Evolutionary conservation across 2,797 vertebrate genomes (phyloP).

Genomic region (Eospalax fontanierii): DNA sequence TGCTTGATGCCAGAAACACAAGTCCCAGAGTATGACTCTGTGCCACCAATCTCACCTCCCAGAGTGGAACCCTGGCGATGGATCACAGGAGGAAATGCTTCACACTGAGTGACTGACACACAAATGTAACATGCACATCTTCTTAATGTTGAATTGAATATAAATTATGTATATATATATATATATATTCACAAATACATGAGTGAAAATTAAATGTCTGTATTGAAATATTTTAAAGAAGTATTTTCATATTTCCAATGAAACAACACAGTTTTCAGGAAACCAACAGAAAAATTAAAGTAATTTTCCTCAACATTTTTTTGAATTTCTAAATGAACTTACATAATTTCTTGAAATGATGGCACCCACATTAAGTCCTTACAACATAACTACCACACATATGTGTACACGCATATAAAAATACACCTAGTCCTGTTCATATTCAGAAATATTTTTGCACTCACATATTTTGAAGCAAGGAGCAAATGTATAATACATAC

Average conservation of each 20-base stretch:
- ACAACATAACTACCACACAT: neutral
- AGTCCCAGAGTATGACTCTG: too few species aligned
- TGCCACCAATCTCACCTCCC: too few species aligned
- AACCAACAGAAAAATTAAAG: constrained; percentile 33
- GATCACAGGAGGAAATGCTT: constrained; percentile 66
- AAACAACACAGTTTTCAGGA: constrained; percentile 64
- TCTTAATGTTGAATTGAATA: constrained; percentile 68
- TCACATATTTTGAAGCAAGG: constrained; percentile 31
- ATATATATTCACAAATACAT: constrained; percentile 63
- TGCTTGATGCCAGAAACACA: too few species aligned
- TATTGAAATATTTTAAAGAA: constrained; percentile 31
- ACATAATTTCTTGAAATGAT: constrained; percentile 58
- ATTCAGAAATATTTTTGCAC: constrained; percentile 53
- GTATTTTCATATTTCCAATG: constrained; percentile 74
- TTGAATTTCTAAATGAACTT: constrained; percentile 59
- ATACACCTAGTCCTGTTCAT: neutral
- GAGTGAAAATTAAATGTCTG: constrained; percentile 74
- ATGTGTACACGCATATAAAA: neutral
- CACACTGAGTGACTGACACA: constrained; percentile 64
- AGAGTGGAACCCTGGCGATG: too few species aligned
- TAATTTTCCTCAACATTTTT: constrained; percentile 28
- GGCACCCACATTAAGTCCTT: neutral
- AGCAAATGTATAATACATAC: neutral
- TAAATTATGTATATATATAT: constrained; percentile 64
- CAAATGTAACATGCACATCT: constrained; percentile 62